Percentiles rank a stretch among this genome's conserved stretches.
These are phyloP conservation scores for Caradrina clavipalpis DNA, from an alignment of 2,888 invertebrate species.

Conservation along the genomic window DNA sequence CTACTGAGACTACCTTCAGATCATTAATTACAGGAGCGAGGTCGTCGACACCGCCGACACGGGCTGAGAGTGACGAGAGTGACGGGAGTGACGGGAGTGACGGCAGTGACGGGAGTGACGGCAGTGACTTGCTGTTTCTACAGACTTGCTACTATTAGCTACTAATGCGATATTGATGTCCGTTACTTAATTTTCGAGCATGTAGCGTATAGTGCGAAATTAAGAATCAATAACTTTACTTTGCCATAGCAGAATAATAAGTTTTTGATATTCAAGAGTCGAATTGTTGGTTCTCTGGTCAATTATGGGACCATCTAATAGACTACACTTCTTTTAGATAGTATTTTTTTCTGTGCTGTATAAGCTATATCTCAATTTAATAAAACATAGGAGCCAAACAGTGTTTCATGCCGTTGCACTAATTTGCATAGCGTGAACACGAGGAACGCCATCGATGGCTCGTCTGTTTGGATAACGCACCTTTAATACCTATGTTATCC, in stretches of 20 bases:
- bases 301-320: too few relatives aligned
- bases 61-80: slow-evolving; percentile 13
- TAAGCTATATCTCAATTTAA: neutral
- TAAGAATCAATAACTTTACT: neutral
- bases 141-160: slow-evolving; percentile 11
- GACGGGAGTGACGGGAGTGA: too few relatives aligned
- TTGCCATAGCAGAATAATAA: too few relatives aligned
- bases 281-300: too few relatives aligned
- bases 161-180: slow-evolving; percentile 47
- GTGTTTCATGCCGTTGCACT: neutral
- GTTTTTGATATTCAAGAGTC: too few relatives aligned
- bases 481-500: neutral
- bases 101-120: slow-evolving; percentile 35
- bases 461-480: neutral
- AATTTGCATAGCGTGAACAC: slow-evolving; percentile 2
- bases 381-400: neutral
- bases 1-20: neutral
- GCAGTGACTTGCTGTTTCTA: slow-evolving; percentile 29
- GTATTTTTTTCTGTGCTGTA: too few relatives aligned
- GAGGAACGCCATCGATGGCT: neutral
- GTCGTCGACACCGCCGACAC: slow-evolving; percentile 11
- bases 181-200: neutral
- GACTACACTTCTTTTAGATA: too few relatives aligned
- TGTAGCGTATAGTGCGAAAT: neutral
- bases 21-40: slow-evolving; percentile 35